Evolutionary conservation across 2,888 invertebrate species (phyloP), one percentile per base, ranked within the genome.

Genomic region (Eurytoma adleriae): DNA sequence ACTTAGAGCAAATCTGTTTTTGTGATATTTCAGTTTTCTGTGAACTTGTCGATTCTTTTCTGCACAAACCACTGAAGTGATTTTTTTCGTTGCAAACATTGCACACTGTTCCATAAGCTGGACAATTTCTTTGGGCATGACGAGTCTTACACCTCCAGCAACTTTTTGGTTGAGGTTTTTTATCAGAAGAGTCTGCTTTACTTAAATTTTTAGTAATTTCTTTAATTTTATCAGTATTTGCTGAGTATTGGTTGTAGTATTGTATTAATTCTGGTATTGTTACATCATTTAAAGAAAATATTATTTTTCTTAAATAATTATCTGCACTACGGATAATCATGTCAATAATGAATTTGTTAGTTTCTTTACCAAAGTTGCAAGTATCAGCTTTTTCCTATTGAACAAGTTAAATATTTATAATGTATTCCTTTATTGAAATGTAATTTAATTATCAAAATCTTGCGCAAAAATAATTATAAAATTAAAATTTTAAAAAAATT

Each of bases 281-380:
- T 18, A 74, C 14, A 57, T 69, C 50, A 16, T 67, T 40, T 54
- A 71, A 5, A 2, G 30, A n/a, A 52, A 70, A 79, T n/a, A 52
- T 66, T 10, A 52, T 50, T 24, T 64, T 2, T 57, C 27, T 24
- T 12, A 74, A 50, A 52, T 69, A 24, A 13, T 18, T 30, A 27
- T 74, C 66, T 59, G 70, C 56, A n/a, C 78, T 74, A n/a, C 70
- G 30, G 72, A 86, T 74, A 20, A 86, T 48, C 79, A 82, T 84
- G n/a, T 86, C 87, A 40, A 85, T 77, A 56, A 87, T 75, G 10
- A 86, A 75, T 74, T 82, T 84, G 0, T 86, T 74, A 10, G 62
- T 56, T 54, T 84, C 30, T 0, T 27, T 27, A 14, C 82, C 84
- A 67, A 86, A 87, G 52, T 85, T 83, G 70, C 86, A 86, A 16